Percentiles rank a stretch among this genome's conserved stretches.
phyloP scores from a whole-genome alignment of 2,888 invertebrate species.

The Oxytorus armatus region DNA sequence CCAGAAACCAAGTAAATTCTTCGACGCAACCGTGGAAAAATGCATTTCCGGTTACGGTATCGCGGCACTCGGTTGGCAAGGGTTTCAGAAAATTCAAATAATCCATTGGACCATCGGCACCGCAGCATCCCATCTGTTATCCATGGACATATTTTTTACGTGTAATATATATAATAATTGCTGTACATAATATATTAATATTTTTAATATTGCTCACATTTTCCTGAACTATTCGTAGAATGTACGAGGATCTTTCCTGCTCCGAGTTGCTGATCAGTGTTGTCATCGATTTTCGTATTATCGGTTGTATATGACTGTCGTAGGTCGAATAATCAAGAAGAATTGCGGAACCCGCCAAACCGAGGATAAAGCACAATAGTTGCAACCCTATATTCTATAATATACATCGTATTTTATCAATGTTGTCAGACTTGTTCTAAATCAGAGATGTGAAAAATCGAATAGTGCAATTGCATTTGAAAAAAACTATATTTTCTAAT shows the following conservation, averaged over 20 bases:
- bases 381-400: conserved; percentile 92
- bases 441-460: no score
- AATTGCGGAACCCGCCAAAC: conserved; percentile 90
- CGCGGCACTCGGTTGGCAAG: conserved; percentile 92
- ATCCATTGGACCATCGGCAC: conserved; percentile 94
- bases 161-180: no score
- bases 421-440: no score
- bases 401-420: conserved; percentile 47
- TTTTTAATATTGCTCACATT: conserved; percentile 86
- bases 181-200: no score
- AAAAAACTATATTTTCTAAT: no score
- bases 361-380: conserved; percentile 89
- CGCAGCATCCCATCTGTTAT: conserved; percentile 94
- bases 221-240: conserved; percentile 93
- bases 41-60: conserved; percentile 95
- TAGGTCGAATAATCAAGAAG: conserved; percentile 92
- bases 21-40: conserved; percentile 95
- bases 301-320: conserved; percentile 92
- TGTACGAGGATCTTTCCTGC: conserved; percentile 88
- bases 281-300: conserved; percentile 89
- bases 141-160: conserved; percentile 12
- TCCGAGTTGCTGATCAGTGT: conserved; percentile 91
- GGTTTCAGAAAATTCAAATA: conserved; percentile 91
- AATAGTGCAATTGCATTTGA: no score
- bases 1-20: conserved; percentile 94